phyloP scores from a whole-genome alignment of 2,797 vertebrate species.

The Naso thynnoides region DNA sequence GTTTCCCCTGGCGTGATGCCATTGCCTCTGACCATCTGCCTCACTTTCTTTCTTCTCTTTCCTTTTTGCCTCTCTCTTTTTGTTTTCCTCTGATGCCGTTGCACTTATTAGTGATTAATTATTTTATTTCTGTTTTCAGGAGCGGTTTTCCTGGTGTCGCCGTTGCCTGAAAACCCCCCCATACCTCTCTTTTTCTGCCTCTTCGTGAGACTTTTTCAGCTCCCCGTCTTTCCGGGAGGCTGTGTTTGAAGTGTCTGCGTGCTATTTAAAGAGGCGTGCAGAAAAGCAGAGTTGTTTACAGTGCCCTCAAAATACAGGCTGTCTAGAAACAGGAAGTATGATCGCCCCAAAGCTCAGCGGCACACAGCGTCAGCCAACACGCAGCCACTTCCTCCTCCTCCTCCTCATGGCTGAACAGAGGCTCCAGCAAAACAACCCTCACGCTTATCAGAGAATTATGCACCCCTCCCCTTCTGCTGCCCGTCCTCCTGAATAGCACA shows the following conservation, averaged over 20 bases:
- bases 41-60: constrained; percentile 37
- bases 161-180: constrained; percentile 6
- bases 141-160: constrained; percentile 10
- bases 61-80: not conserved
- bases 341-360: constrained; percentile 67
- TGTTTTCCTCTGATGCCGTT: constrained; percentile 36
- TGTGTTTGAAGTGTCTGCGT: constrained; percentile 66
- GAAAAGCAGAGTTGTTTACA: constrained; percentile 74
- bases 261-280: constrained; percentile 80
- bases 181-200: constrained; percentile 18
- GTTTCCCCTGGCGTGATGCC: constrained; percentile 64
- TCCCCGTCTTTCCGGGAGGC: constrained; percentile 56
- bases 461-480: constrained; percentile 66
- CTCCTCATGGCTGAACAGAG: constrained; percentile 65
- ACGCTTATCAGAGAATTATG: constrained; percentile 84
- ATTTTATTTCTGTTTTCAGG: constrained; percentile 39
- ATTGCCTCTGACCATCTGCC: constrained; percentile 73
- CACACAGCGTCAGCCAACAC: constrained; percentile 64
- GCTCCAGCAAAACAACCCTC: constrained; percentile 81
- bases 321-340: constrained; percentile 83
- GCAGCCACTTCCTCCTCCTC: constrained; percentile 71
- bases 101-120: constrained; percentile 27
- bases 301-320: constrained; percentile 73
- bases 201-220: constrained; percentile 22
- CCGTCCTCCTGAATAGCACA: constrained; percentile 76